phyloP scores from a whole-genome alignment of 2,113 vertebrate genomes.

The Melanotaenia duboulayi region DNA sequence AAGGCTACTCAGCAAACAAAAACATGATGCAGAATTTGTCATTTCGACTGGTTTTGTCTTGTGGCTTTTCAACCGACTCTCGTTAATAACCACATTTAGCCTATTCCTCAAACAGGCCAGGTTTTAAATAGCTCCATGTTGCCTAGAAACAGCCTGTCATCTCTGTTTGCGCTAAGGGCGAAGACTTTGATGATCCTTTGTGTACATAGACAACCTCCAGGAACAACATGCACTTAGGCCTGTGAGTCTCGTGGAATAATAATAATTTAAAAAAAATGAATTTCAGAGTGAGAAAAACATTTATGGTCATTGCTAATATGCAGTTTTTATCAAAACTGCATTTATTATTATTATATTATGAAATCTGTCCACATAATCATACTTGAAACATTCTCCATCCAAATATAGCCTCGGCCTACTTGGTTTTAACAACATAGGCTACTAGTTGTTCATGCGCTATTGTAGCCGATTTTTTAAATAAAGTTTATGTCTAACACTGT shows the following conservation, averaged over 20 bases:
- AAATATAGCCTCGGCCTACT: too few species aligned
- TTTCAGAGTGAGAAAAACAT: too few species aligned
- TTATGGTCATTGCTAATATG: too few species aligned
- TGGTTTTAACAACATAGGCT: too few species aligned
- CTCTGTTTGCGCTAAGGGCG: slow-evolving; percentile 45
- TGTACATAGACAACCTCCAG: slow-evolving; percentile 16
- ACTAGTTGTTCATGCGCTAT: too few species aligned
- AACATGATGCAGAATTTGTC: background rate
- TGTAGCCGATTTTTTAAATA: too few species aligned
- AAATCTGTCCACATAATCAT: too few species aligned
- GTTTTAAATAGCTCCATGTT: slow-evolving; percentile 25
- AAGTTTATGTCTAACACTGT: too few species aligned
- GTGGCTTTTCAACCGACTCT: background rate
- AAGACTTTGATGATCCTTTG: slow-evolving; percentile 14
- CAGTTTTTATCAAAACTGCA: too few species aligned
- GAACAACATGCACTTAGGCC: background rate
- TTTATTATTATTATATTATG: too few species aligned
- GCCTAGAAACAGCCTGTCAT: slow-evolving; percentile 36
- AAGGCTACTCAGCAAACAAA: background rate
- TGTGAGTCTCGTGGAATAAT: background rate
- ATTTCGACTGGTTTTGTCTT: background rate
- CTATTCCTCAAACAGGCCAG: background rate
- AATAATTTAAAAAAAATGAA: accelerated
- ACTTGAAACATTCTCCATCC: too few species aligned
- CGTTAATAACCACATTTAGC: background rate